Evolutionary conservation across 2,113 vertebrate genomes (phyloP).

Genomic region (Neopipo cinnamomea): DNA sequence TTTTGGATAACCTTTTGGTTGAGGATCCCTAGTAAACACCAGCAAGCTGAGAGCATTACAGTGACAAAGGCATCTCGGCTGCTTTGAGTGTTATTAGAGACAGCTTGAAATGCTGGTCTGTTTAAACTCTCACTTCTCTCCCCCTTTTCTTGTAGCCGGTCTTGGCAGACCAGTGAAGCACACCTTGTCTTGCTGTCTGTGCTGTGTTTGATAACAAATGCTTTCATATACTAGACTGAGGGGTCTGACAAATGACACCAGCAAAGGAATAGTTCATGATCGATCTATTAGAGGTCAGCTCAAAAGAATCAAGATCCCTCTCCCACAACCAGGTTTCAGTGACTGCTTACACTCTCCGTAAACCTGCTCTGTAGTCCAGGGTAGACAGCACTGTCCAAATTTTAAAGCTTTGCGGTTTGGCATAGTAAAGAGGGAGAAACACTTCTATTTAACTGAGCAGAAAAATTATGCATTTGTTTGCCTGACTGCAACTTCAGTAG

Average conservation of each 20-base stretch:
- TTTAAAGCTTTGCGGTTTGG: background rate
- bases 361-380: background rate
- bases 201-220: background rate
- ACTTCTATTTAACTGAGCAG: background rate
- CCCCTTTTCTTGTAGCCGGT: background rate
- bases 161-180: background rate
- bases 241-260: background rate
- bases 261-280: background rate
- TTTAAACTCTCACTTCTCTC: background rate
- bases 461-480: background rate
- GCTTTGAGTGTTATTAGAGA: background rate
- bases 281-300: background rate
- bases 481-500: background rate
- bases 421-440: background rate
- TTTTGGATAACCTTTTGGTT: background rate
- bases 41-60: background rate
- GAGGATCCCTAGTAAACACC: background rate
- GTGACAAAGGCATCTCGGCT: background rate
- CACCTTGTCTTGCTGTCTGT: background rate
- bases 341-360: background rate
- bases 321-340: background rate
- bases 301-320: background rate
- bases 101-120: background rate
- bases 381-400: background rate
- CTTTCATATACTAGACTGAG: background rate